Base-by-base conservation (phyloP, 2,113 vertebrate genomes). In the Thalassarche chlororhynchos region DNA sequence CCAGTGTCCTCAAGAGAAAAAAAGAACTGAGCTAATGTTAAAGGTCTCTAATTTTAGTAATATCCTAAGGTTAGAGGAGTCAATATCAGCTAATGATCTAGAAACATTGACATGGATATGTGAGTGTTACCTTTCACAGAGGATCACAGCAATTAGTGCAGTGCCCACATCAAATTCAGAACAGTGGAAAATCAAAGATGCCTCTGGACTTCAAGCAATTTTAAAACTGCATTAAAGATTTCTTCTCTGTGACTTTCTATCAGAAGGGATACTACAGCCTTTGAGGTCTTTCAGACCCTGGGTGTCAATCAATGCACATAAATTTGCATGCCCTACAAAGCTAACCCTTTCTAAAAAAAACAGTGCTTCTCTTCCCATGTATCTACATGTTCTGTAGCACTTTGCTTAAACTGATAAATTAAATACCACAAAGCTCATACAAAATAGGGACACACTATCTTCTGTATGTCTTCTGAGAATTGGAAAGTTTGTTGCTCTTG, bases 121-220 rank as follows among this genome's bases (percentile, higher is more conserved):
- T 86, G 66, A 70, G 24, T 17, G 64, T 65, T 93, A 84, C 69
- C 72, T 87, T 93, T 91, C 89, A 87, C 49, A 81, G 65, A 68
- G 12, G 51, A 95, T 96, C 92, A 89, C 69, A 89, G 40, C 61
- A 97, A 97, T 90, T 93, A 93, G 47, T 57, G 44, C 72, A 90
- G 36, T 75, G 58, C 51, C 47, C 31, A 75, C 57, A 82, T 72
- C 79, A 92, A 70, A 82, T 58, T 81, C 69, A 87, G 36, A 90
- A 64, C 1, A 1, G 60, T 60, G 36, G 69, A 92, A 94, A 95
- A 94, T 93, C 88, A 94, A 92, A 93, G 69, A 81, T 64, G 11
- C 12, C 17, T 61, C 74, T 79, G 34, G 76, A 72, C 31, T 71
- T 92, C n/a, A 78, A 52, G 77, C 47, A 81, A 15, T 92, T 88